phyloP scores from a whole-genome alignment of 1,140 invertebrate species.

The Yoshiicerus persimilis region DNA sequence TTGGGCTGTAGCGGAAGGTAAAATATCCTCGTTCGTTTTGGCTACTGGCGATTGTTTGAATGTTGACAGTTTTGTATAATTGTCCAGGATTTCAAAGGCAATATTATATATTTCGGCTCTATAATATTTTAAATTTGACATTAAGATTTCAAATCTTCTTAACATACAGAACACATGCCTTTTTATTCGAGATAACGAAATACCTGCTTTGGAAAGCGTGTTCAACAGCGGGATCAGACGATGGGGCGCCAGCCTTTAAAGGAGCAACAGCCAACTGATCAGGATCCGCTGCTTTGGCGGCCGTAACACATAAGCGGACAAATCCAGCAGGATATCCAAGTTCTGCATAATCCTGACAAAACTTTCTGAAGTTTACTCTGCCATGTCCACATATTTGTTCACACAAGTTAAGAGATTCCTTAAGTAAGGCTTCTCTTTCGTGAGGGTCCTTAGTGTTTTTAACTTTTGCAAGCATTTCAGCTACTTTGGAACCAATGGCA shows the following conservation, averaged over 20 bases:
- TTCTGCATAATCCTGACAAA: constrained; percentile 45
- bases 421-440: constrained; percentile 72
- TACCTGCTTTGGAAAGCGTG: constrained; percentile 68
- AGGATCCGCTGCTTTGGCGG: constrained; percentile 43
- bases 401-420: constrained; percentile 66
- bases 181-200: background rate
- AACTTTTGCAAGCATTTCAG: constrained; percentile 78
- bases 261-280: constrained; percentile 38
- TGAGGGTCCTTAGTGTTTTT: constrained; percentile 67
- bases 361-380: constrained; percentile 35
- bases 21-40: background rate
- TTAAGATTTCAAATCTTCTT: background rate
- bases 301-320: constrained; percentile 38
- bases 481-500: constrained; percentile 87
- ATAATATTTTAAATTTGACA: background rate
- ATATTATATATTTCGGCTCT: constrained; percentile 45
- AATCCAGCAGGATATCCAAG: constrained; percentile 43
- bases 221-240: constrained; percentile 28
- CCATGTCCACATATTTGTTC: constrained; percentile 46
- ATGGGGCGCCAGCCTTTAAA: background rate
- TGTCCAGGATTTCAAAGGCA: constrained; percentile 44
- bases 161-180: background rate
- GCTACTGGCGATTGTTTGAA: constrained; percentile 31
- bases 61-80: background rate
- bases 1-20: background rate